Base-by-base conservation (phyloP, 1,140 invertebrate species). In the Arctopsyche grandis region DNA sequence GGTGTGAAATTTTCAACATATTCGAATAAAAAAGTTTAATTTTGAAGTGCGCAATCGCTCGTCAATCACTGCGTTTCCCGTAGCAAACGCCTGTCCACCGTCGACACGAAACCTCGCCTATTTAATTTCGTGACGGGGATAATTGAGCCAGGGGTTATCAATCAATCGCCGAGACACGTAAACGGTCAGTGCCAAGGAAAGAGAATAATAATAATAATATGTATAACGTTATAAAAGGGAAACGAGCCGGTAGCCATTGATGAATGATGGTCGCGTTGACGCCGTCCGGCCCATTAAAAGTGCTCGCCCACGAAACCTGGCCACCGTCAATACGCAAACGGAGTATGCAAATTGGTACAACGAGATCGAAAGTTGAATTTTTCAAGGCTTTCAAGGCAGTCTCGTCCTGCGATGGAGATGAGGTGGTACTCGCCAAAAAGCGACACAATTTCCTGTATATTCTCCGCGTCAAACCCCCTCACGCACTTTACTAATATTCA, bases 281-380 rank as follows among this genome's bases (percentile, higher is more conserved):
- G 60, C 60, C 1, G 19, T 12, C 60, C 60, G 12, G 14, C 60
- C 21, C 60, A 66, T 22, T 29, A 38, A 38, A 38, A 22, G 21
- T 29, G 14, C 21, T 52, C 69, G 69, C 69, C 69, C 46, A 44
- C 69, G 43, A 46, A 44, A 16, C 44, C 24, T 22, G 69, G 29
- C 46, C 44, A 5, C 12, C 44, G 38, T 71, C 9, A 71, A 71
- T 71, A 46, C 43, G 38, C 21, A 71, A 71, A 52, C 38, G 38
- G 4, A 9, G 26, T 38, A 71, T 71, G 69, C 26, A 46, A 71
- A 71, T 71, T 38, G 16, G 19, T 71, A 16, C 24, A n/a, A 66
- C 69, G 69, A 71, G 69, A 71, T 71, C 46, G 69, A 71, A 71
- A 71, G 69, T 71, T 66, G 63, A 66, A 21, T 66, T 66, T 71